Base-by-base conservation (phyloP, 1,140 invertebrate species). In the Drosophila kepulauana region DNA sequence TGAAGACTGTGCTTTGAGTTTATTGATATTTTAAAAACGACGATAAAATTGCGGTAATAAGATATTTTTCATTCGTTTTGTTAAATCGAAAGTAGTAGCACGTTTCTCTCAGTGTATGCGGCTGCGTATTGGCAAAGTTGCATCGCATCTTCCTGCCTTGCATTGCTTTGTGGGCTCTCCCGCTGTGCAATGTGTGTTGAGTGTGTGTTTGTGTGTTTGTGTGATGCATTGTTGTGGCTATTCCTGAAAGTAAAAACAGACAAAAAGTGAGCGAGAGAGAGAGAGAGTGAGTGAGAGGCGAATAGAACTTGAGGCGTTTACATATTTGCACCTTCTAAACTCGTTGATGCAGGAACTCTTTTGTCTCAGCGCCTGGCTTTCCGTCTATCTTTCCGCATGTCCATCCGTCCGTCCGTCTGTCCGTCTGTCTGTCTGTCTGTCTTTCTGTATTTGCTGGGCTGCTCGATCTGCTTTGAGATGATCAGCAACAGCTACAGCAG, bases 201-300 rank as follows among this genome's bases (percentile, higher is more conserved):
- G 49, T 56, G 46, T 48, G 58, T 64, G 54, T 70, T 16, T 56
- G 46, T 48, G 58, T 64, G 54, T 70, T 16, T 51, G 49, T 45
- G 45, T 67, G 51, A 63, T 57, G 58, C 49, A 63, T 62, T 72
- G 70, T 65, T 72, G 59, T 56, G 64, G 46, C 61, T 48, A 45
- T 63, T 62, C 48, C 67, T 67, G 63, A 66, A 67, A 67, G 77
- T 62, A 76, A 76, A 66, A 76, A 57, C 54, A 71, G 30, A 49
- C 4, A 28, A 15, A 62, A 30, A 48, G 43, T 6, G 30, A 54
- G 43, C 6, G 13, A 54, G 7, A 38, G 15, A 33, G n/a, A 49
- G 13, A 11, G 10, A 1, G 13, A 30, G 58, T 7, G 6, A 43
- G 11, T 7, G 25, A 52, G 11, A 15, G 33, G 25, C 6, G 1